Conservation (phyloP, 2,797 vertebrate species). For the Paratrypauchen microcephalus region DNA sequence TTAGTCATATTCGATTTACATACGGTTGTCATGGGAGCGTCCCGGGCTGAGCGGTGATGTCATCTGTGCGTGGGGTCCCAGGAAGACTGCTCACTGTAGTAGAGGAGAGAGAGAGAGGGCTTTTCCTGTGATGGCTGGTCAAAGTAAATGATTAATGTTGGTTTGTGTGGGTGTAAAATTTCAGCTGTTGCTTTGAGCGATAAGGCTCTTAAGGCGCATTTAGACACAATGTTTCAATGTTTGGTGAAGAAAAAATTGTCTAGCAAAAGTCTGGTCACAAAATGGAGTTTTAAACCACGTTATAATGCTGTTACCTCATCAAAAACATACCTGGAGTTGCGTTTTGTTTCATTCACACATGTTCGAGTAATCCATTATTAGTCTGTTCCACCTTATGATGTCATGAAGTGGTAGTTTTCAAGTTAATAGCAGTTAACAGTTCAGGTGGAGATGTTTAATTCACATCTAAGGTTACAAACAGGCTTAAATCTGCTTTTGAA, state of each 20-base stretch:
- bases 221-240: neutral
- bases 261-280: no score
- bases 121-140: constrained; percentile 26
- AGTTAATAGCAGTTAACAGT: no score
- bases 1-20: constrained; percentile 83
- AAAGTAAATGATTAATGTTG: constrained; percentile 53
- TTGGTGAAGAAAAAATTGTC: neutral
- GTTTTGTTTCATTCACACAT: no score
- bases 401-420: no score
- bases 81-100: constrained; percentile 55
- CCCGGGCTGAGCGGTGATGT: constrained; percentile 66
- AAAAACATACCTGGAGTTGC: no score
- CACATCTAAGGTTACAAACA: no score
- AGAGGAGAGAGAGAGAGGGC: constrained; percentile 14
- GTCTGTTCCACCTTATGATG: no score
- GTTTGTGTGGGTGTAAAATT: constrained; percentile 34
- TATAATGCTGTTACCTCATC: no score
- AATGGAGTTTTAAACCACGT: no score
- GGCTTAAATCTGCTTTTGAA: no score
- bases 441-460: no score
- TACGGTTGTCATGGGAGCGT: constrained; percentile 73
- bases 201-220: neutral
- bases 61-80: constrained; percentile 61
- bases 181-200: constrained; percentile 15
- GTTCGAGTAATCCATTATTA: no score